Percentiles rank a stretch among this genome's conserved stretches.
Evolutionary conservation across 2,888 invertebrate genomes (phyloP).

Genomic region (Polyploca ridens): DNA sequence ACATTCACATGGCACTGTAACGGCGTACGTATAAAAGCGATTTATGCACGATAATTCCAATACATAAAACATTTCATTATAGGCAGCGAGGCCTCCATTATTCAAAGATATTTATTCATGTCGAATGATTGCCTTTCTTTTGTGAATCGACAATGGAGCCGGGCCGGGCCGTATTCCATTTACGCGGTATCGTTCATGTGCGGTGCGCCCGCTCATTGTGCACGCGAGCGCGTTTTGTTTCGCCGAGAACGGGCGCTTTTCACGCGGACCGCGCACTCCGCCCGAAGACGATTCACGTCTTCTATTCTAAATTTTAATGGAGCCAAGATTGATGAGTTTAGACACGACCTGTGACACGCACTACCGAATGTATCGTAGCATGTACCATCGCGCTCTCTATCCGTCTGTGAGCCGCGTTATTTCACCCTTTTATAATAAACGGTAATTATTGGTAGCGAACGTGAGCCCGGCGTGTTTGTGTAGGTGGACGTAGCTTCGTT

Average conservation of each 20-base stretch:
- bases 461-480: conserved; percentile 49
- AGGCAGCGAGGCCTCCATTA: conserved; percentile 74
- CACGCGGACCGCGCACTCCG: conserved; percentile 37
- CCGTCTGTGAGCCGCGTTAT: conserved; percentile 75
- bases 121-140: conserved; percentile 84
- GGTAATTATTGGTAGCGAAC: conserved; percentile 75
- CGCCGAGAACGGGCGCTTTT: conserved; percentile 60
- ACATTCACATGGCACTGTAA: conserved; percentile 56
- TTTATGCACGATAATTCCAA: conserved; percentile 76
- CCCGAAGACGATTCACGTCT: conserved; percentile 41
- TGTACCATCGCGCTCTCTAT: conserved; percentile 27
- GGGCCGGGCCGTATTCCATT: conserved; percentile 75
- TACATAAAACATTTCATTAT: conserved; percentile 83
- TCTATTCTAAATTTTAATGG: conserved; percentile 78
- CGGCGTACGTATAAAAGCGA: conserved; percentile 63
- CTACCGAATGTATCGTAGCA: conserved; percentile 72
- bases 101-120: conserved; percentile 84
- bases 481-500: conserved; percentile 57
- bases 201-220: conserved; percentile 62
- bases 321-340: conserved; percentile 81
- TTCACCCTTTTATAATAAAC: conserved; percentile 74
- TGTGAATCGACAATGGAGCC: conserved; percentile 79
- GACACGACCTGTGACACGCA: conserved; percentile 82
- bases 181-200: conserved; percentile 63
- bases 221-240: conserved; percentile 75